These are phyloP conservation scores for Zelostemma sp. DNA, from an alignment of 1,140 invertebrate genomes.

Conservation along the genomic window DNA sequence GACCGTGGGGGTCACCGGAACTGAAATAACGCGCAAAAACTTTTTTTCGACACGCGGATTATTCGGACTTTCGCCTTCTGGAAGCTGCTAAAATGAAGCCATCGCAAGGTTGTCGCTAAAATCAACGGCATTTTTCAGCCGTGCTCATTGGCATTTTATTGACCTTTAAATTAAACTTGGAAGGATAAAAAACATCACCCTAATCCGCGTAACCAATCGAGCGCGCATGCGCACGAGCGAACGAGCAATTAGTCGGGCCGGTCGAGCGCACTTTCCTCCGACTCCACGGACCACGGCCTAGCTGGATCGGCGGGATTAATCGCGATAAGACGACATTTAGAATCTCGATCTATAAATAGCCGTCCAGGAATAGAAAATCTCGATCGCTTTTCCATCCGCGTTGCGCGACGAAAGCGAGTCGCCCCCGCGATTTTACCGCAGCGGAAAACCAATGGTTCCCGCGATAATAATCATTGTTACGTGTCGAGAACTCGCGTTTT, in stretches of 20 bases:
- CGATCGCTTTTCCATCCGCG: constrained; percentile 46
- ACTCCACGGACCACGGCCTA: background rate
- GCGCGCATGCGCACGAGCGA: background rate
- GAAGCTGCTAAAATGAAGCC: constrained; percentile 18
- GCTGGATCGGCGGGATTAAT: constrained; percentile 16
- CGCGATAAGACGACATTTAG: constrained; percentile 35
- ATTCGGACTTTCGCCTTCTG: constrained; percentile 19
- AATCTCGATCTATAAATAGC: constrained; percentile 61
- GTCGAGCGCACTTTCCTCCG: constrained; percentile 27
- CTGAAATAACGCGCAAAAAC: too few species aligned
- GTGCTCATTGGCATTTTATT: background rate
- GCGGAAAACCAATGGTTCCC: background rate
- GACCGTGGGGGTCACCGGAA: too few species aligned
- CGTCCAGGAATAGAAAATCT: constrained; percentile 65
- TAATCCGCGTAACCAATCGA: too few species aligned
- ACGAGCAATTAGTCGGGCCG: constrained; percentile 29
- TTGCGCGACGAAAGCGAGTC: constrained; percentile 34
- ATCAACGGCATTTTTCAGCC: background rate
- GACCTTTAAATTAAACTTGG: constrained; percentile 1
- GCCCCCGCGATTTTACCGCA: constrained; percentile 22
- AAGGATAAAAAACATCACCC: too few species aligned
- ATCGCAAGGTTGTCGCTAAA: background rate
- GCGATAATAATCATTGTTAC: too few species aligned
- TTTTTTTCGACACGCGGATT: too few species aligned
- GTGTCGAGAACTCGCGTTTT: too few species aligned